phyloP scores from a whole-genome alignment of 1,140 invertebrate species.

The Drosophila littoralis region DNA sequence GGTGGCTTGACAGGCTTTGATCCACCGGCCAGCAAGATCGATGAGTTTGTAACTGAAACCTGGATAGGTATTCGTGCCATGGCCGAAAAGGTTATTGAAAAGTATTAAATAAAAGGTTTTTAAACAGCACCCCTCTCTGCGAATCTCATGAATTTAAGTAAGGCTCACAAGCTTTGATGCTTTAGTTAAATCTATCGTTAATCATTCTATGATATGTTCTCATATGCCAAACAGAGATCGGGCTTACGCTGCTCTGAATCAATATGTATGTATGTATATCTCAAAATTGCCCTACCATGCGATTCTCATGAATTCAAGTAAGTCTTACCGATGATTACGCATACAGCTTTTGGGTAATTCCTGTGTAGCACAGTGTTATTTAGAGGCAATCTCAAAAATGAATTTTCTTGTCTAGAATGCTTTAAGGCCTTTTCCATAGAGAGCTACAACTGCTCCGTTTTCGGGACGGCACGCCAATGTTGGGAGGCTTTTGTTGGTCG shows the following conservation, averaged over 20 bases:
- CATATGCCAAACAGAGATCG: too few species aligned
- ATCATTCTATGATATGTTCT: too few species aligned
- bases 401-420: slow-evolving; percentile 56
- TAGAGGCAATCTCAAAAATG: slow-evolving; percentile 46
- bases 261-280: too few species aligned
- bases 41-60: slow-evolving; percentile 88
- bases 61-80: slow-evolving; percentile 86
- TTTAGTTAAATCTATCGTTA: too few species aligned
- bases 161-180: too few species aligned
- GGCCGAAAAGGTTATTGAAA: slow-evolving; percentile 69
- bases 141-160: too few species aligned
- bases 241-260: too few species aligned
- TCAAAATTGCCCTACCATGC: too few species aligned
- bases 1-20: slow-evolving; percentile 87
- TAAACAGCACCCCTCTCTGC: too few species aligned
- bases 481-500: neutral
- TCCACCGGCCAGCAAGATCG: slow-evolving; percentile 88
- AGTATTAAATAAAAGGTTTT: slow-evolving; percentile 49
- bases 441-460: slow-evolving; percentile 34
- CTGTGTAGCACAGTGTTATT: slow-evolving; percentile 49
- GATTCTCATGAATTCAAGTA: too few species aligned
- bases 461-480: slow-evolving; percentile 65
- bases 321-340: too few species aligned
- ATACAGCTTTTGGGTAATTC: neutral
- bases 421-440: slow-evolving; percentile 40